Evolutionary conservation across 2,888 invertebrate species (phyloP), one percentile per base, ranked within the genome.

Genomic region (Thera obeliscata): DNA sequence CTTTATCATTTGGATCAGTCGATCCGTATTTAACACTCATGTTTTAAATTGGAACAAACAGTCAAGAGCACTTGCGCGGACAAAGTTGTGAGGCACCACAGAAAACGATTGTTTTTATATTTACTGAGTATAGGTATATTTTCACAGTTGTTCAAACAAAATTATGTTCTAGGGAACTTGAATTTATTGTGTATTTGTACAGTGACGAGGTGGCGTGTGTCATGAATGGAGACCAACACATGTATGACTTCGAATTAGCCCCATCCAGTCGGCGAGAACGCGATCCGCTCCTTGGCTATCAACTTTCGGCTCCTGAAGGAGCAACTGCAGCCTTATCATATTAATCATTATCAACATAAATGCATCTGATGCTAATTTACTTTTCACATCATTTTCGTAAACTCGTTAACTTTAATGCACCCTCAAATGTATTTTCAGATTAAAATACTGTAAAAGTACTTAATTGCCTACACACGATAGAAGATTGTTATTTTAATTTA

Each of bases 11-110:
- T 38, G 76, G 79, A 69, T 86, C 86, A 50, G 88, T 92, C 7
- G 93, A 83, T 68, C 93, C 93, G 76, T 93, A 93, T 78, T 87
- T 91, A 2, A 84, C 81, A 83, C 82, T 86, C 90, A 90, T 89
- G 76, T 78, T 87, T 64, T 46, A 62, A 50, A 63, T 49, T 67
- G 64, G 57, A 69, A 75, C 63, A 74, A 74, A 69, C 67, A 61
- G 56, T 59, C 61, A 54, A 64, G 66, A 71, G 69, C 71, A 71
- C 70, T 71, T 67, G 50, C 60, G 56, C 66, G 65, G 57, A 60
- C 58, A 52, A 63, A 52, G 61, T 64, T 63, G 50, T 65, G 63
- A 58, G 46, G 41, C 59, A 71, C 63, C 48, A 61, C 63, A 55
- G 43, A 64, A 61, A 69, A 58, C 66, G 57, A 61, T 55, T 56